Percentiles rank a stretch among this genome's conserved stretches.
These are phyloP conservation scores for Actenoides hombroni DNA, from an alignment of 2,113 vertebrate genomes.

Conservation along the genomic window DNA sequence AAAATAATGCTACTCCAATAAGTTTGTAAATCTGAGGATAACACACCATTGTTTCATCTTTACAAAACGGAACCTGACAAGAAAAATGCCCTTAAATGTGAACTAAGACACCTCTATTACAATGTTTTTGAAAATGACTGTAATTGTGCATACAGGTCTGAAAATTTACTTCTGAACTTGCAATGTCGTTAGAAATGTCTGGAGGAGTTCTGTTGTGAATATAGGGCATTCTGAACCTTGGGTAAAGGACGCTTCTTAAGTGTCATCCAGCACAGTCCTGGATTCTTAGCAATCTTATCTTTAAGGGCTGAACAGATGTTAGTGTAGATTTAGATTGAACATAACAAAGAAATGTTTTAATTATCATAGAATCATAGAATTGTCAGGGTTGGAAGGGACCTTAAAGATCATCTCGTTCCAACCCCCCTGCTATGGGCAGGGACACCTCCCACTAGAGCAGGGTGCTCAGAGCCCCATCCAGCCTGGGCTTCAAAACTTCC, in stretches of 20 bases:
- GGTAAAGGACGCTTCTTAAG: neutral
- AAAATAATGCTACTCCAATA: neutral
- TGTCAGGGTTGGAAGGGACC: no score
- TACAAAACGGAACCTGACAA: neutral
- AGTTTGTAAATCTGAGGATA: neutral
- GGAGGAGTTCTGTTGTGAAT: neutral
- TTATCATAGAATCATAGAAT: no score
- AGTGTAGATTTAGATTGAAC: neutral
- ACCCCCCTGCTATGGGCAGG: no score
- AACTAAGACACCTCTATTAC: neutral
- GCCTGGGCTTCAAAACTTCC: no score
- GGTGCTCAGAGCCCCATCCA: no score
- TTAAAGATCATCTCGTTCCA: no score
- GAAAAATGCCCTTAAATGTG: neutral
- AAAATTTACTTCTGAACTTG: neutral
- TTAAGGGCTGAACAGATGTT: neutral
- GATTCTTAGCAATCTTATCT: neutral
- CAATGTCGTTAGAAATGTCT: neutral
- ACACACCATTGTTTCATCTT: neutral
- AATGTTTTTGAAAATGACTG: neutral
- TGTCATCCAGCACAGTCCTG: neutral
- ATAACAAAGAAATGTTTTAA: neutral
- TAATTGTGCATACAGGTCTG: neutral
- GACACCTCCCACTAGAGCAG: no score
- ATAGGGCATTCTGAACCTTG: neutral